Evolutionary conservation across 2,797 vertebrate genomes (phyloP).

Genomic region (Hipposideros larvatus): DNA sequence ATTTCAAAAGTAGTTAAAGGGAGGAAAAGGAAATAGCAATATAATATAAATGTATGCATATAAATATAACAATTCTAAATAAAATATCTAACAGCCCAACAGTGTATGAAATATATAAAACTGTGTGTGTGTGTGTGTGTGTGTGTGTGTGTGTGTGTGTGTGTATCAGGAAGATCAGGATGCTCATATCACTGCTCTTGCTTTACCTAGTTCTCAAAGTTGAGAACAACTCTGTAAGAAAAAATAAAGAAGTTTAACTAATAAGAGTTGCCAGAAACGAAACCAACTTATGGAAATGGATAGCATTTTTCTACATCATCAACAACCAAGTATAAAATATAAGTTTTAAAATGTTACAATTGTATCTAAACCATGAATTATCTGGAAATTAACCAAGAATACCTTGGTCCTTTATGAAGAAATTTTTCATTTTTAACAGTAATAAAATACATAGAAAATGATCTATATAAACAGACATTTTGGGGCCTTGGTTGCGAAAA

Average conservation of each 20-base stretch:
- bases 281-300: not conserved
- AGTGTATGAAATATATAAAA: not conserved
- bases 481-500: not conserved
- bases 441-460: not conserved
- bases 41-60: not conserved
- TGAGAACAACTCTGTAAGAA: not conserved
- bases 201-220: not conserved
- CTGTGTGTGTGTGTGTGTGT: not conserved
- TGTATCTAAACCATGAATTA: not conserved
- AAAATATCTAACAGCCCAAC: not conserved
- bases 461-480: not conserved
- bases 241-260: not conserved
- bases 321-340: not conserved
- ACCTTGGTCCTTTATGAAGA: not conserved
- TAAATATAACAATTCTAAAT: conserved; percentile 4
- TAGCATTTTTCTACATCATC: not conserved
- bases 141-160: not conserved
- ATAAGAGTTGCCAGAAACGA: not conserved
- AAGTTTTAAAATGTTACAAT: not conserved
- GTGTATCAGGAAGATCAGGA: not conserved
- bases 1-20: not conserved
- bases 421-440: not conserved
- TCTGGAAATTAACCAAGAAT: not conserved
- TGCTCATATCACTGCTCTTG: not conserved
- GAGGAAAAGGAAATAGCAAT: not conserved